These are phyloP conservation scores for Spatulosminthurus flaviceps DNA, from an alignment of 2,888 invertebrate species.

Conservation along the genomic window DNA sequence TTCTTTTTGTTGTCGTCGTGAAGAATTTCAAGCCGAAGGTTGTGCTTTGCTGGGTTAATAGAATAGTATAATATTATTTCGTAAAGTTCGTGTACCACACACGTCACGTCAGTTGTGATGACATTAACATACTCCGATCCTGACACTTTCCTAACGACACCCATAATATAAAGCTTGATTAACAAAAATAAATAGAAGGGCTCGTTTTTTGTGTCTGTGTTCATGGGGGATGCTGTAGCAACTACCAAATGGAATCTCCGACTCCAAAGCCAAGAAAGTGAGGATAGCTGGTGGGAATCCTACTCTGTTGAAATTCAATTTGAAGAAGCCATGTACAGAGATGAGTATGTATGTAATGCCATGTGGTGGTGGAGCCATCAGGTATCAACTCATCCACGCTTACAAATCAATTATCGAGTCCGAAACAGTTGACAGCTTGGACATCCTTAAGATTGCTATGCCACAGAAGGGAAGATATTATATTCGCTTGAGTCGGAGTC, in stretches of 20 bases:
- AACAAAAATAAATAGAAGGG: neutral
- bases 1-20: neutral
- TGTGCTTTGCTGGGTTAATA: too few relatives aligned
- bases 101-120: too few relatives aligned
- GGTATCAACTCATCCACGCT: slow-evolving; percentile 56
- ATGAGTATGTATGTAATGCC: slow-evolving; percentile 69
- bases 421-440: slow-evolving; percentile 55
- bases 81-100: too few relatives aligned
- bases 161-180: neutral
- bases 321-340: slow-evolving; percentile 62
- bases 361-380: slow-evolving; percentile 68
- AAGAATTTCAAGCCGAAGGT: too few relatives aligned
- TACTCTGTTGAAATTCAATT: slow-evolving; percentile 59
- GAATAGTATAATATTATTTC: too few relatives aligned
- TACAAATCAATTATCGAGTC: slow-evolving; percentile 54
- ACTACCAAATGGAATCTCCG: slow-evolving; percentile 67
- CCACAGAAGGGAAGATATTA: slow-evolving; percentile 59
- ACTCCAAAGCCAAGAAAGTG: slow-evolving; percentile 68
- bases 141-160: neutral
- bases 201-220: neutral
- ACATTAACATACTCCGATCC: too few relatives aligned
- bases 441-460: slow-evolving; percentile 56
- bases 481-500: slow-evolving; percentile 50
- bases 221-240: slow-evolving; percentile 50
- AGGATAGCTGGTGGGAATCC: slow-evolving; percentile 65